Conservation (phyloP, 2,888 invertebrate genomes). For the Chrysina gloriosa region DNA sequence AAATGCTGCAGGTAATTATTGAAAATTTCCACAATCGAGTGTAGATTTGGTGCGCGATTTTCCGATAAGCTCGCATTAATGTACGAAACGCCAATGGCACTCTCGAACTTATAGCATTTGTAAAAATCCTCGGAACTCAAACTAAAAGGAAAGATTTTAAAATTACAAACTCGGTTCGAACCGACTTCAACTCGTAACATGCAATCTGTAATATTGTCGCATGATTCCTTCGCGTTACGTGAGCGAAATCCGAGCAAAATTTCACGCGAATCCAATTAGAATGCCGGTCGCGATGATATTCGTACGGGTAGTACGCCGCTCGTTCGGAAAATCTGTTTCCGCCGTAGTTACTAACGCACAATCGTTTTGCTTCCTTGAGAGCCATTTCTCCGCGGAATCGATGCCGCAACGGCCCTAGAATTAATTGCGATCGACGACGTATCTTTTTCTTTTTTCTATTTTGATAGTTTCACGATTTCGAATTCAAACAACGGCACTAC, state of each 20-base stretch:
- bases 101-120: too few relatives aligned
- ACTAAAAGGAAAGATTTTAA: too few relatives aligned
- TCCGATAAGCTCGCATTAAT: too few relatives aligned
- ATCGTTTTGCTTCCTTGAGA: conserved; percentile 8
- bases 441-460: background rate
- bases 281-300: background rate
- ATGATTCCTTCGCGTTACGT: background rate
- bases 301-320: background rate
- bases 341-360: conserved; percentile 4
- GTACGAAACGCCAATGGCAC: too few relatives aligned
- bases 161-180: too few relatives aligned
- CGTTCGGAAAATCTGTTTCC: conserved; percentile 22
- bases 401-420: conserved; percentile 13
- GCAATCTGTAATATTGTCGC: conserved; percentile 23
- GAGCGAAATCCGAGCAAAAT: conserved; percentile 12
- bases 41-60: too few relatives aligned
- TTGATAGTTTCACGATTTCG: conserved; percentile 5
- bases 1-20: too few relatives aligned
- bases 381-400: conserved; percentile 8
- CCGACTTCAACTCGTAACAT: too few relatives aligned
- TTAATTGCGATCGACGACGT: conserved; percentile 6
- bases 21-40: too few relatives aligned
- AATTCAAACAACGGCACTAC: conserved; percentile 20
- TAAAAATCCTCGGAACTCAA: too few relatives aligned
- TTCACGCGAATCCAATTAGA: conserved; percentile 9